A percentile compares a stretch with the other conserved stretches of the same genome.
Conservation (phyloP, 2,797 vertebrate species). For the Atherinosoma microstoma region DNA sequence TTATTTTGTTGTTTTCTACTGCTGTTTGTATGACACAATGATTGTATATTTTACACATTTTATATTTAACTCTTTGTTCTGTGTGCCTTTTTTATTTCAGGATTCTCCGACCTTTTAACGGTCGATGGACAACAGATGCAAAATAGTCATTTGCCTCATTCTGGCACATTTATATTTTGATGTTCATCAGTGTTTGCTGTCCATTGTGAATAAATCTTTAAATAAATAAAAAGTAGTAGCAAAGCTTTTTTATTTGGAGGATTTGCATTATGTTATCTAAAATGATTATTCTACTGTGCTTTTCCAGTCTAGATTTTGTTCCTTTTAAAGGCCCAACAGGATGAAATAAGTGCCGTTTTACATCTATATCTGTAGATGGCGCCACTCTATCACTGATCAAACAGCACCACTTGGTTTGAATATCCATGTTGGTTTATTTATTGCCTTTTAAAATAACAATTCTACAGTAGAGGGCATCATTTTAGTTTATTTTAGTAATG, state of each 20-base stretch:
- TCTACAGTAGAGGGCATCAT: background rate
- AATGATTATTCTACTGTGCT: too few relatives aligned
- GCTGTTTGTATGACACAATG: background rate
- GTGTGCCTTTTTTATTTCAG: background rate
- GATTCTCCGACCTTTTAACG: background rate
- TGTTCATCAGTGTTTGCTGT: too few relatives aligned
- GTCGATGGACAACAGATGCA: too few relatives aligned
- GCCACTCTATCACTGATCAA: slow-evolving; percentile 26
- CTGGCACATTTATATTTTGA: too few relatives aligned
- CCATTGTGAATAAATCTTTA: too few relatives aligned
- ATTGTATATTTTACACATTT: background rate
- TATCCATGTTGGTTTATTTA: background rate
- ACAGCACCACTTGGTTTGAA: background rate
- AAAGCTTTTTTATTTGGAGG: background rate
- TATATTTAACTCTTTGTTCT: background rate
- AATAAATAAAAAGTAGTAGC: background rate
- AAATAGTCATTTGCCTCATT: too few relatives aligned
- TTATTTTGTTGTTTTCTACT: background rate
- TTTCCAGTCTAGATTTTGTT: background rate
- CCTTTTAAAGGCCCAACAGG: background rate
- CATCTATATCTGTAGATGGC: slow-evolving; percentile 36
- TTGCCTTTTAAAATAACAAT: background rate
- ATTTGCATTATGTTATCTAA: background rate
- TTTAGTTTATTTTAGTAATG: background rate
- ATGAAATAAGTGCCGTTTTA: background rate